phyloP scores from a whole-genome alignment of 2,113 vertebrate species.

The Malurus elegans region DNA sequence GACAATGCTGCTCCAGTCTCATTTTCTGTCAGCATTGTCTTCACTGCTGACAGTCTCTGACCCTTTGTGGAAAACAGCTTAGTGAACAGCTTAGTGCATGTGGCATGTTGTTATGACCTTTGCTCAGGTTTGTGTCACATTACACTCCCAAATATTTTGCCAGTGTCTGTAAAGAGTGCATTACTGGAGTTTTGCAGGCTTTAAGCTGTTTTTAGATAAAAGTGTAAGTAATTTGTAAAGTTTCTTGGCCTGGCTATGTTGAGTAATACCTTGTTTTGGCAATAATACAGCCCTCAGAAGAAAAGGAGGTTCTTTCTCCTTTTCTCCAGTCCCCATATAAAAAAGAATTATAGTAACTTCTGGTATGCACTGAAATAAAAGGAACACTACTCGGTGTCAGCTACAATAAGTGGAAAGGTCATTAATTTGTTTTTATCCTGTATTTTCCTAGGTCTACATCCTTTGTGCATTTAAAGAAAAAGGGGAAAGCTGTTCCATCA shows the following conservation, averaged over 20 bases:
- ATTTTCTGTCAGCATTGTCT: background rate
- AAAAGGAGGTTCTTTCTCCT: background rate
- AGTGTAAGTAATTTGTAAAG: background rate
- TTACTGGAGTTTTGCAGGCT: background rate
- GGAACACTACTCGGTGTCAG: background rate
- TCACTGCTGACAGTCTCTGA: background rate
- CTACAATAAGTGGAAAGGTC: background rate
- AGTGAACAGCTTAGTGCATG: background rate
- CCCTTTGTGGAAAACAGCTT: background rate
- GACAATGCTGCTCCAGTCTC: background rate
- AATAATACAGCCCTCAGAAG: background rate
- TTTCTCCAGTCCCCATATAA: background rate
- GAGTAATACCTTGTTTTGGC: background rate
- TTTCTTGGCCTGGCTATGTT: background rate
- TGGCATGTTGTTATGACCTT: background rate
- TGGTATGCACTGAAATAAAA: background rate
- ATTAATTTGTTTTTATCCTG: background rate
- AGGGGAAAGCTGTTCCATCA: background rate
- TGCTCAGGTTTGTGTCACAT: background rate
- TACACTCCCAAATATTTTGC: background rate
- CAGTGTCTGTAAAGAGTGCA: background rate
- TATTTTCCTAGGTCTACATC: conserved; percentile 64
- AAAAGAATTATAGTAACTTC: background rate
- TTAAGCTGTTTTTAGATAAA: background rate
- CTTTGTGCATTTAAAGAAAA: conserved; percentile 52